Evolutionary conservation across 1,140 invertebrate genomes (phyloP).

Genomic region (Physella acuta): DNA sequence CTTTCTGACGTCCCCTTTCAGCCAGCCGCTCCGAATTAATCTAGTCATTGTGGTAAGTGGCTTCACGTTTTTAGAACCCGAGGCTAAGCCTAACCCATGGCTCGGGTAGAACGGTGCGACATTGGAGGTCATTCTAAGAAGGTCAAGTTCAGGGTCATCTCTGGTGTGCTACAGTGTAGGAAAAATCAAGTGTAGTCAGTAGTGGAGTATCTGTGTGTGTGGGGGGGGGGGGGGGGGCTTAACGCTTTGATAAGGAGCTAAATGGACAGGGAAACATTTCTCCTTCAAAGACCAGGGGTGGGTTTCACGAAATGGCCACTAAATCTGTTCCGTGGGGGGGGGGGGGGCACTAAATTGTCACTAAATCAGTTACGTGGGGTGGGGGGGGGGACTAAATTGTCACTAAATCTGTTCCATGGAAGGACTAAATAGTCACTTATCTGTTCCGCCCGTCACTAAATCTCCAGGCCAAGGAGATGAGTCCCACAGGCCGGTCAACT

Average conservation of each 20-base stretch:
- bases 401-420: not conserved
- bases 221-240: no score
- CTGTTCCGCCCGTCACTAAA: no score
- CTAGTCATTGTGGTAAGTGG: slow-evolving; percentile 15
- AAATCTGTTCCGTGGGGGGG: no score
- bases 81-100: not conserved
- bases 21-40: not conserved
- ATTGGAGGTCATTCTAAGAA: not conserved
- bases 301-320: no score
- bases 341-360: no score
- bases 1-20: not conserved
- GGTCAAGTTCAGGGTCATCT: not conserved
- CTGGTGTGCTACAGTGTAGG: not conserved
- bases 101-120: not conserved
- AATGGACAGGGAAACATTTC: no score
- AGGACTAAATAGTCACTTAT: not conserved
- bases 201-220: no score
- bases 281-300: no score
- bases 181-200: not conserved
- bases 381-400: not conserved
- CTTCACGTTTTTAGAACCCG: not conserved
- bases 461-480: no score
- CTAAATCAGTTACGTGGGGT: not conserved
- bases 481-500: no score
- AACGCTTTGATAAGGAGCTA: not conserved